phyloP scores from a whole-genome alignment of 2,888 invertebrate species.

The Conistra vaccinii region DNA sequence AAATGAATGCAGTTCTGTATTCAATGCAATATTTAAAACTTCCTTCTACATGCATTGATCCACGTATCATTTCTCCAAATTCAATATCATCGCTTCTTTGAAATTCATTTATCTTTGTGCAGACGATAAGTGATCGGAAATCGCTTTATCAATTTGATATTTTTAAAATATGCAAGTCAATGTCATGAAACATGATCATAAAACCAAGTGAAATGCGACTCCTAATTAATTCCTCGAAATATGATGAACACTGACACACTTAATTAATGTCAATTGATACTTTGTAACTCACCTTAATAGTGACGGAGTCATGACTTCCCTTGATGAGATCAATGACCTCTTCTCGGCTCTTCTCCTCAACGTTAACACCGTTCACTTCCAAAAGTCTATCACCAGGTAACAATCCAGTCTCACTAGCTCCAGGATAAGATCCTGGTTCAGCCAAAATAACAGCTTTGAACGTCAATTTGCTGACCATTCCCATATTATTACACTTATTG shows the following conservation, averaged over 20 bases:
- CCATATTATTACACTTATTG: constrained; percentile 81
- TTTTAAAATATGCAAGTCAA: constrained; percentile 4
- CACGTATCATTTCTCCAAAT: neutral
- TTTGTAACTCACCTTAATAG: constrained; percentile 93
- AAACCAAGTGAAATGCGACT: constrained; percentile 22
- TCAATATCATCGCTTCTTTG: neutral
- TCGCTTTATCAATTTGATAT: constrained; percentile 1
- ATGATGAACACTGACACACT: constrained; percentile 6
- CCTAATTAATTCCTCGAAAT: constrained; percentile 10
- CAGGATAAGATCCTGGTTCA: constrained; percentile 95
- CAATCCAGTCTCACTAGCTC: constrained; percentile 95
- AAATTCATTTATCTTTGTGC: constrained; percentile 11
- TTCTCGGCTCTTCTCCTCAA: constrained; percentile 96
- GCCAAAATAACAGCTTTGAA: constrained; percentile 96
- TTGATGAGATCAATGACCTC: constrained; percentile 98
- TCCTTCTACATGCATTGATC: neutral
- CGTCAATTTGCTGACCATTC: constrained; percentile 86
- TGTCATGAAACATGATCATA: constrained; percentile 11
- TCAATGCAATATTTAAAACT: constrained; percentile 3
- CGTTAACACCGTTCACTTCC: constrained; percentile 96
- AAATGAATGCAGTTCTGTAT: neutral
- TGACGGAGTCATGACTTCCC: constrained; percentile 95
- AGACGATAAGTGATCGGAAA: constrained; percentile 17
- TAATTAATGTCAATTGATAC: constrained; percentile 19
- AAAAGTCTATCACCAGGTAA: constrained; percentile 98